phyloP scores from a whole-genome alignment of 1,140 invertebrate genomes.

The Cherax destructor region DNA sequence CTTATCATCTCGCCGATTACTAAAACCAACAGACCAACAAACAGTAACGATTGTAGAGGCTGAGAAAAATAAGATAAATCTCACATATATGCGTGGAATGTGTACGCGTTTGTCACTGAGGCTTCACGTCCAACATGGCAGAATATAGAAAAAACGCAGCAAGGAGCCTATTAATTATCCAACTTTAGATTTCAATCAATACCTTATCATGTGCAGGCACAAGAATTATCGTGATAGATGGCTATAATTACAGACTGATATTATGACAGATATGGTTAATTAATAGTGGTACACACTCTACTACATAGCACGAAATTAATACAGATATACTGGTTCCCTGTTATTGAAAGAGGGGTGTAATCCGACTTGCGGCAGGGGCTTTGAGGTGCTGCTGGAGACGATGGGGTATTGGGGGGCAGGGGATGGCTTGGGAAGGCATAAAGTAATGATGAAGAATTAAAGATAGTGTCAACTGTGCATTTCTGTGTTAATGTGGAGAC shows the following conservation, averaged over 20 bases:
- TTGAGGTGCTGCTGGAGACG: too few relatives aligned
- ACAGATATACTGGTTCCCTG: not conserved
- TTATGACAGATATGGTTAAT: not conserved
- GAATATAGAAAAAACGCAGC: not conserved
- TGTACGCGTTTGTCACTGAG: too few relatives aligned
- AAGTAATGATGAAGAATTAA: too few relatives aligned
- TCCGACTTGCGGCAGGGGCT: not conserved
- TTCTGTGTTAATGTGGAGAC: not conserved
- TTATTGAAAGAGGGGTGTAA: not conserved
- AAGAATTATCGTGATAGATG: not conserved
- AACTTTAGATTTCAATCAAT: not conserved
- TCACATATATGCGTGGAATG: too few relatives aligned
- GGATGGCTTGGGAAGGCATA: too few relatives aligned
- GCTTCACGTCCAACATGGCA: too few relatives aligned
- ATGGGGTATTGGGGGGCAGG: too few relatives aligned
- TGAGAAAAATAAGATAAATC: too few relatives aligned
- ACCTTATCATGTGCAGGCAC: too few relatives aligned
- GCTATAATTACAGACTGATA: not conserved
- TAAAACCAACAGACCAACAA: too few relatives aligned
- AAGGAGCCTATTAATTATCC: not conserved
- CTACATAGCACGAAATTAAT: not conserved
- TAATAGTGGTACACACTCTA: not conserved
- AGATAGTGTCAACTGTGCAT: too few relatives aligned
- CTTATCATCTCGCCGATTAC: too few relatives aligned
- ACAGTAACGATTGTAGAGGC: not conserved